Evolutionary conservation across 1,140 invertebrate species (phyloP).

Genomic region (Doryteuthis pealeii): DNA sequence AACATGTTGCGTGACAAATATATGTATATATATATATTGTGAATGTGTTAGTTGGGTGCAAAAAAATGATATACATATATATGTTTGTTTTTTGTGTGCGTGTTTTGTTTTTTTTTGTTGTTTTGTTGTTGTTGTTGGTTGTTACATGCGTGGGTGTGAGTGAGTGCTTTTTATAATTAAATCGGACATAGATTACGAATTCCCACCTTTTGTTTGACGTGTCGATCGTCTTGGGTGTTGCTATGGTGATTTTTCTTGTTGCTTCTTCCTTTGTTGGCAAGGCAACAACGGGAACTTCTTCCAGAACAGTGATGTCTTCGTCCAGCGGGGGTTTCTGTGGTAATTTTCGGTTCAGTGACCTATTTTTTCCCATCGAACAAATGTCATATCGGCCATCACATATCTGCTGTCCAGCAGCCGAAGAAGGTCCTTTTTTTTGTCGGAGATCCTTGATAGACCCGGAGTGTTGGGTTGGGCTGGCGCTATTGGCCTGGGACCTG

Average conservation of each 20-base stretch:
- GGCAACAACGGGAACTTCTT: neutral
- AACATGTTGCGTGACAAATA: too few relatives aligned
- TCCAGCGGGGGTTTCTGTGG: neutral
- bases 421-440: neutral
- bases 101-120: too few relatives aligned
- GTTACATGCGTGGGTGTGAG: too few relatives aligned
- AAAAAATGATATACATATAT: too few relatives aligned
- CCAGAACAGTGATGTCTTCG: neutral
- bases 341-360: constrained; percentile 7
- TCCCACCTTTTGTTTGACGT: constrained; percentile 5
- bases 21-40: too few relatives aligned
- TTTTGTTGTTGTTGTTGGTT: too few relatives aligned
- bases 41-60: too few relatives aligned
- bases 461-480: neutral
- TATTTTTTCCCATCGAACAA: neutral
- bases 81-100: too few relatives aligned
- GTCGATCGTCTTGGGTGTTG: neutral
- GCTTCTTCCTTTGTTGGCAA: neutral
- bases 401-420: neutral
- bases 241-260: neutral
- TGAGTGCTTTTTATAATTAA: too few relatives aligned
- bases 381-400: neutral
- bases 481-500: neutral
- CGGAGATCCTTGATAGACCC: neutral
- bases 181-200: neutral